Percentiles rank a stretch among this genome's conserved stretches.
phyloP scores from a whole-genome alignment of 2,113 vertebrate species.

The Xenopus laevis region DNA sequence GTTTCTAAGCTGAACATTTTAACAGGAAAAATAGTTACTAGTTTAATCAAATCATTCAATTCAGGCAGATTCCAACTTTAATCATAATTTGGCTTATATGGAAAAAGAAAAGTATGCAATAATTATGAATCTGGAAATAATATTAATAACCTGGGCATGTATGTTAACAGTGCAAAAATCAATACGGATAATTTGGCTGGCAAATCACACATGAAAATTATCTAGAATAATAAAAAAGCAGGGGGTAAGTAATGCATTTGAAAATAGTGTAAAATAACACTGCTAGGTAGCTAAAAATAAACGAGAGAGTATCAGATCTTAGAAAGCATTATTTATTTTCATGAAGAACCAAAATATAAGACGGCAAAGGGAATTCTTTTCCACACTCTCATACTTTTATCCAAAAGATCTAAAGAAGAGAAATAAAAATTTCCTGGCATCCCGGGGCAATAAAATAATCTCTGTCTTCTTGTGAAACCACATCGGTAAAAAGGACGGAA shows the following conservation, averaged over 20 bases:
- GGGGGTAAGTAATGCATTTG: slow-evolving; percentile 60
- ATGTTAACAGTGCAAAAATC: slow-evolving; percentile 52
- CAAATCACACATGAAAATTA: slow-evolving; percentile 55
- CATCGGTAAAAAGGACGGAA: slow-evolving; percentile 72
- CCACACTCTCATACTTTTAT: slow-evolving; percentile 86
- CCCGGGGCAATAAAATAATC: slow-evolving; percentile 92
- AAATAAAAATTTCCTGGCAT: slow-evolving; percentile 95
- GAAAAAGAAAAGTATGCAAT: slow-evolving; percentile 20
- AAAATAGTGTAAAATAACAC: slow-evolving; percentile 79
- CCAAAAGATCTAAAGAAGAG: slow-evolving; percentile 85
- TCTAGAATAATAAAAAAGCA: slow-evolving; percentile 5
- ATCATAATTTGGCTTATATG: slow-evolving; percentile 17
- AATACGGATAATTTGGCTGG: slow-evolving; percentile 55
- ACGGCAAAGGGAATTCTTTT: slow-evolving; percentile 81
- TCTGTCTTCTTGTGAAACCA: slow-evolving; percentile 86
- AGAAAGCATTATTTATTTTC: slow-evolving; percentile 77
- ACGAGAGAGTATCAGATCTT: slow-evolving; percentile 72
- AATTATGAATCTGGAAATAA: slow-evolving; percentile 52
- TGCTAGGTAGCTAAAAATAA: slow-evolving; percentile 80
- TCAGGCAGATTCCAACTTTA: slow-evolving; percentile 39
- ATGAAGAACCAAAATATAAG: slow-evolving; percentile 86
- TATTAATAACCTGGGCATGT: slow-evolving; percentile 36
- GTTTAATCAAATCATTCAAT: slow-evolving; percentile 42
- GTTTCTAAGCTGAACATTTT: neutral
- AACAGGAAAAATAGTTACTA: slow-evolving; percentile 33